These are phyloP conservation scores for Nymphicus hollandicus DNA, from an alignment of 2,113 vertebrate species.

Conservation along the genomic window DNA sequence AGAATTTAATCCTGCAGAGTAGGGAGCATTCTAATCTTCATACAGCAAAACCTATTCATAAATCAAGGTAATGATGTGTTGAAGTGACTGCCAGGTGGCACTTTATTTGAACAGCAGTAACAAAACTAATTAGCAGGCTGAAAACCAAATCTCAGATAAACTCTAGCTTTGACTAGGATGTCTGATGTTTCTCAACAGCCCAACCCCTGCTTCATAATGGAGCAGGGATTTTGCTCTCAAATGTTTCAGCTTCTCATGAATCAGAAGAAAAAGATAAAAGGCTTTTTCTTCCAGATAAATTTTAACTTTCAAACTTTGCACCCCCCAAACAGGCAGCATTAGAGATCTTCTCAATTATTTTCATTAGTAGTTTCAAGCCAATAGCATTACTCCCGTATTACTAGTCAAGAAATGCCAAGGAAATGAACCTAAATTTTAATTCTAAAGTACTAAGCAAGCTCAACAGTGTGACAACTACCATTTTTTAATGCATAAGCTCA, in stretches of 20 bases:
- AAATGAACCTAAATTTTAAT: neutral
- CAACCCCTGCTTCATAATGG: neutral
- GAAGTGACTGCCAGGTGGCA: neutral
- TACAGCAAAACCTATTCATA: neutral
- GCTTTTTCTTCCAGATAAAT: neutral
- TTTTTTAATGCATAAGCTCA: neutral
- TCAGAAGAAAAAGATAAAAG: neutral
- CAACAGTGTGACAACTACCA: neutral
- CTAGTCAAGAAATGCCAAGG: neutral
- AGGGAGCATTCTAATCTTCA: neutral
- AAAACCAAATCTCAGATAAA: neutral
- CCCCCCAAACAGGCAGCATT: neutral
- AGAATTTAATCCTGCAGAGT: neutral
- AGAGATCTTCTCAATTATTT: neutral
- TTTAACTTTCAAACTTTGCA: neutral
- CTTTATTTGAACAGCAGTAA: neutral
- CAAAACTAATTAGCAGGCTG: neutral
- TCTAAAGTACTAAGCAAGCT: neutral
- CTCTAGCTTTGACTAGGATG: neutral
- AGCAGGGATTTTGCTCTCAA: neutral
- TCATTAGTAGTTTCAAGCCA: neutral
- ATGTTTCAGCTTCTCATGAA: neutral
- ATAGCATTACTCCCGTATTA: neutral
- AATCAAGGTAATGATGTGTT: neutral
- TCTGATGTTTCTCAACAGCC: neutral